These are phyloP conservation scores for Strix uralensis DNA, from an alignment of 2,113 vertebrate species.

Conservation along the genomic window DNA sequence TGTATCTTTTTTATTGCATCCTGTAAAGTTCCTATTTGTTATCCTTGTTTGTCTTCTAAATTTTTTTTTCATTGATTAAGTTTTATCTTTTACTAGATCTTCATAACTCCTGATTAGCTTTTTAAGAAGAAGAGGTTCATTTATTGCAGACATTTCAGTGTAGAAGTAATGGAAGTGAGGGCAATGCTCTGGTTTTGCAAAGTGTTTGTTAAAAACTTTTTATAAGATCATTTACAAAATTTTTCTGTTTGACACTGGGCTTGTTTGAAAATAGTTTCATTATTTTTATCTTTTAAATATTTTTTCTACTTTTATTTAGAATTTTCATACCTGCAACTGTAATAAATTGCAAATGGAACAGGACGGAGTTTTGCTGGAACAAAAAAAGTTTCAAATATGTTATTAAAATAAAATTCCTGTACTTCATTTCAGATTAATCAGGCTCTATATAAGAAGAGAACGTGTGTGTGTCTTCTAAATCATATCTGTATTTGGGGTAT, in stretches of 20 bases:
- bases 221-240: not conserved
- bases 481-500: not conserved
- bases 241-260: not conserved
- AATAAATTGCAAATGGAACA: not conserved
- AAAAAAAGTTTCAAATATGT: not conserved
- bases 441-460: not conserved
- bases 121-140: not conserved
- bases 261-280: not conserved
- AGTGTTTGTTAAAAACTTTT: not conserved
- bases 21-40: not conserved
- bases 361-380: not conserved
- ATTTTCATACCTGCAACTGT: not conserved
- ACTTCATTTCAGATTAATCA: not conserved
- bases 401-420: not conserved
- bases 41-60: not conserved
- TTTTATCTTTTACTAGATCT: not conserved
- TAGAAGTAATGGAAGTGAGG: not conserved
- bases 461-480: not conserved
- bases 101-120: not conserved
- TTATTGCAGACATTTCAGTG: not conserved
- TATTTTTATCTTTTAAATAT: not conserved
- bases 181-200: not conserved
- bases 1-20: not conserved
- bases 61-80: not conserved
- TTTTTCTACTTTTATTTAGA: not conserved